Conservation (phyloP, 30 jellyfish, hydroid and myxozoan genomes). For the Pseudorhiza aurosa region DNA sequence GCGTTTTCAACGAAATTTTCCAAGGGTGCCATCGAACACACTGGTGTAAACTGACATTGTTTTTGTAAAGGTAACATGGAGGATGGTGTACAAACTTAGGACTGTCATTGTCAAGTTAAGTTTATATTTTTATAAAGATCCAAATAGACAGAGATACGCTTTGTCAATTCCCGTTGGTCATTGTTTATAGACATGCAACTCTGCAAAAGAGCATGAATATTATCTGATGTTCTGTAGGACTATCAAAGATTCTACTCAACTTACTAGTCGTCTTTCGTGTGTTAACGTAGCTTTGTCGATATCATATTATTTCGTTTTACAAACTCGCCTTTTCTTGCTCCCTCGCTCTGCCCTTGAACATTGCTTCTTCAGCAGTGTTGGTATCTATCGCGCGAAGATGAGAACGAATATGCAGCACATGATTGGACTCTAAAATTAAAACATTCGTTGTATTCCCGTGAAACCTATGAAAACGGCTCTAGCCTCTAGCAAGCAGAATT, state of each 20-base stretch:
- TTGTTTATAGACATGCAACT: slow-evolving; percentile 54
- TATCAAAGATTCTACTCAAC: not conserved
- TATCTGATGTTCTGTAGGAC: slow-evolving; percentile 58
- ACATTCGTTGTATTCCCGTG: too few relatives aligned
- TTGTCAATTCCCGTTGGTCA: slow-evolving; percentile 47
- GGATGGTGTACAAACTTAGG: slow-evolving; percentile 68
- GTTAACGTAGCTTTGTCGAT: slow-evolving; percentile 73
- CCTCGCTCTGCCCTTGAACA: not conserved
- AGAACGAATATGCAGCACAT: too few relatives aligned
- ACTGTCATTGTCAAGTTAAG: slow-evolving; percentile 53
- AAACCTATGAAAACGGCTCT: too few relatives aligned
- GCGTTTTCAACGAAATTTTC: too few relatives aligned
- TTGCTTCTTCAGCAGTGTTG: too few relatives aligned
- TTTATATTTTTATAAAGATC: slow-evolving; percentile 70
- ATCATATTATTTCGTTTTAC: slow-evolving; percentile 40
- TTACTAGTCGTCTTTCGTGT: slow-evolving; percentile 61
- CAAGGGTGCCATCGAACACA: too few relatives aligned
- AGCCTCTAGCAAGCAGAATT: too few relatives aligned
- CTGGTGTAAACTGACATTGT: not conserved
- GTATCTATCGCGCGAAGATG: too few relatives aligned
- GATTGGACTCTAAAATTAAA: too few relatives aligned
- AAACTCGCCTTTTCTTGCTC: not conserved
- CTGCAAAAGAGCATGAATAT: slow-evolving; percentile 49
- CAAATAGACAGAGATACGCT: slow-evolving; percentile 37
- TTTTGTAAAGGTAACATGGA: slow-evolving; percentile 9